Evolutionary conservation across 2,797 vertebrate species (phyloP), one percentile per base, ranked within the genome.

Genomic region (Typhlichthys eigenmanni): DNA sequence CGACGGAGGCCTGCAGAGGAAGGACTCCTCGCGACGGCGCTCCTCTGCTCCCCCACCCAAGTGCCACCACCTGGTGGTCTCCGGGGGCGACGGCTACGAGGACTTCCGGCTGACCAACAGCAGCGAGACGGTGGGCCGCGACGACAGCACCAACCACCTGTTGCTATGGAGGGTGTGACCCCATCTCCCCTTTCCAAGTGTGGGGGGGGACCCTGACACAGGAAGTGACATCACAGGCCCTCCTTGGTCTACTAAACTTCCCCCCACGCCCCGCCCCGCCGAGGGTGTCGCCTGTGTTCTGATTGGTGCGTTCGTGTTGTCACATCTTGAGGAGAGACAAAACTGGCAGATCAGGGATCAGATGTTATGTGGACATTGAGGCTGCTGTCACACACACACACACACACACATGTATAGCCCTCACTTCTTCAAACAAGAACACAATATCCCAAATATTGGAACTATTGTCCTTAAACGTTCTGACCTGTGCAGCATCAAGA

Each of bases 121-220:
- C 93, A 98, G 96, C 1, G 97, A 99, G 89, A 96, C 96, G 0
- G 95, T 98, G 34, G 97, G 97, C 58, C 89, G 97, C 59, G 97
- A 99, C 0, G 97, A 99, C 91, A 98, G 96, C 84, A 99, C 97
- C 78, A 98, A 99, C 89, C 97, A 98, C 75, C 93, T 99, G 68
- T 92, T 98, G 69, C 93, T 99, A 6, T 99, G 97, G 97, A 92
- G 94, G 82, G 32, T 47, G 14, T 13, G 60, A 67, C 69, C 68
- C 55, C 43, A 68, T 68, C 68, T 64, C 71, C 68, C 68, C 69
- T 79, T 55, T 61, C 64, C 60, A 61, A 66, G 67, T 34, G 34
- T n/a, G 70, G 46, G 60, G 52, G 47, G 47, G 58, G 53, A 32
- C 13, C 34, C 5, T 38, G 34, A 8, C 34, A 7, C 34, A 38